phyloP scores from a whole-genome alignment of 2,113 vertebrate genomes.

The Catagonus wagneri region DNA sequence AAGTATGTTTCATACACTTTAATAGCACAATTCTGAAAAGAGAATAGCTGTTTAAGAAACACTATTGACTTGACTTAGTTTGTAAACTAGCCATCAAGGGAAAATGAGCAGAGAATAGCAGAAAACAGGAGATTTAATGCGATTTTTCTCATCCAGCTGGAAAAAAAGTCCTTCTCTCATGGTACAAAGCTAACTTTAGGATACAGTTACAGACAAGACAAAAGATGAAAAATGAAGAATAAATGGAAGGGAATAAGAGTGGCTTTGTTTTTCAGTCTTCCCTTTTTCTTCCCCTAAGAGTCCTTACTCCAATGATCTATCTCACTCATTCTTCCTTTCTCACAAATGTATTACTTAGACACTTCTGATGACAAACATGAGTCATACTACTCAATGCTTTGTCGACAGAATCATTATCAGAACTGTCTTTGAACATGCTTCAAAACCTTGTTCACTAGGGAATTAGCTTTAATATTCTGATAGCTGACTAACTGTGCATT shows the following conservation, averaged over 20 bases:
- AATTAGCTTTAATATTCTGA: background rate
- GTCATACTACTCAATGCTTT: background rate
- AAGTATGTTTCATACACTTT: background rate
- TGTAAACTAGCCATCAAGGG: background rate
- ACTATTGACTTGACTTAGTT: background rate
- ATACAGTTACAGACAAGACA: constrained; percentile 14
- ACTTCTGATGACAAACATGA: background rate
- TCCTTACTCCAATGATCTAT: background rate
- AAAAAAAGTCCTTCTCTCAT: background rate
- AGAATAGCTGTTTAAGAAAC: background rate
- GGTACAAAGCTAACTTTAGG: background rate
- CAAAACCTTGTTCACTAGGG: background rate
- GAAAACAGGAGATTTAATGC: background rate
- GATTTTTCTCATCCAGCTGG: background rate
- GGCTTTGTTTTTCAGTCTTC: constrained; percentile 12
- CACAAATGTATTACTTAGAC: background rate
- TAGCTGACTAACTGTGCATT: background rate
- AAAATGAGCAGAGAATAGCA: background rate
- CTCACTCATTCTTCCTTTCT: background rate
- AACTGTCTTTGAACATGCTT: constrained; percentile 19
- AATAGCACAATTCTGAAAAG: constrained; percentile 21
- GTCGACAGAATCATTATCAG: background rate
- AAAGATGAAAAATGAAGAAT: constrained; percentile 15
- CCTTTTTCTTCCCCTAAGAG: background rate
- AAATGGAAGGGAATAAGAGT: background rate